phyloP scores from a whole-genome alignment of 2,888 invertebrate species.

The Drosophila maculinotata region DNA sequence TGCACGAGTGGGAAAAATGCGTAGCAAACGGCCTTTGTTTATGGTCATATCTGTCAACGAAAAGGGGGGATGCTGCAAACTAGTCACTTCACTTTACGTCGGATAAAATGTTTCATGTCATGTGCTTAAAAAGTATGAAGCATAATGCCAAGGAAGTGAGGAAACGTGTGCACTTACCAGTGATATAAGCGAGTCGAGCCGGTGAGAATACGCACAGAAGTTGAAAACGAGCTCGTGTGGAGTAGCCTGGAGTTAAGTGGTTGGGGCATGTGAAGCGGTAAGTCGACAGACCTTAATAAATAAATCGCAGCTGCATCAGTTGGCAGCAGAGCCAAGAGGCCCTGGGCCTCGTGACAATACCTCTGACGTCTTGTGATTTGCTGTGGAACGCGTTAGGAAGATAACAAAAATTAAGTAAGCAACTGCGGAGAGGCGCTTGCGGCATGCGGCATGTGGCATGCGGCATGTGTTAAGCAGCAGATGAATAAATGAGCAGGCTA shows the following conservation, averaged over 20 bases:
- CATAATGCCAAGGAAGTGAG: conserved; percentile 54
- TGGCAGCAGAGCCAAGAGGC: conserved; percentile 40
- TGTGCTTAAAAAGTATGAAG: conserved; percentile 65
- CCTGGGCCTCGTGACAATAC: conserved; percentile 55
- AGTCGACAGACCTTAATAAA: conserved; percentile 62
- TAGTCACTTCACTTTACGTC: conserved; percentile 57
- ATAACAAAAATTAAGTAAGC: conserved; percentile 63
- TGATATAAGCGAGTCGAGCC: conserved; percentile 4
- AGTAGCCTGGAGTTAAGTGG: conserved; percentile 14
- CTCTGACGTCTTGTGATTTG: conserved; percentile 64
- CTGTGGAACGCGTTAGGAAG: conserved; percentile 59
- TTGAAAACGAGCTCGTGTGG: conserved; percentile 49
- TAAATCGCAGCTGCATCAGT: conserved; percentile 74
- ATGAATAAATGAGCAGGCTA: conserved; percentile 49
- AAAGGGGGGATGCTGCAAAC: conserved; percentile 29
- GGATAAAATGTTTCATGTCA: conserved; percentile 70
- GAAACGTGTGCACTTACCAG: conserved; percentile 48
- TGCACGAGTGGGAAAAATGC: conserved; percentile 8
- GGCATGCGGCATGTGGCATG: conserved; percentile 23
- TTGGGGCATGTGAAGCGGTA: background rate
- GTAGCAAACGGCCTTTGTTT: conserved; percentile 51
- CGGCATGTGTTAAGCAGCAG: conserved; percentile 38
- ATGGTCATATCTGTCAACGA: conserved; percentile 29
- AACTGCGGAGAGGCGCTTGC: conserved; percentile 9
- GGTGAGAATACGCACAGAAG: conserved; percentile 32